Conservation (phyloP, 2,797 vertebrate genomes). For the Lithobates pipiens region DNA sequence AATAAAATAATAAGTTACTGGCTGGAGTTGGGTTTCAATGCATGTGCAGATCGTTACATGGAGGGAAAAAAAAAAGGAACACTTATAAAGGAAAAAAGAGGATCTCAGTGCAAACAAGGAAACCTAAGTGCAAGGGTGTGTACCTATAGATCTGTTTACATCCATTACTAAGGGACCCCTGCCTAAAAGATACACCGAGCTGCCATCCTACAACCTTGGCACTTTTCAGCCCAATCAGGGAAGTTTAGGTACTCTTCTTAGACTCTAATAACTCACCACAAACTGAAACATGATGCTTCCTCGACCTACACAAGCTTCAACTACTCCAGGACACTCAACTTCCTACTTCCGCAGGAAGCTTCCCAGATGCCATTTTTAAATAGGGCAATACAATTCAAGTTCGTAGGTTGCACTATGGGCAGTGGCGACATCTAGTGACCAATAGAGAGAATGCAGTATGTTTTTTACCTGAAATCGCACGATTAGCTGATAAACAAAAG, state of each 20-base stretch:
- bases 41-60: background rate
- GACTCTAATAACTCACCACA: slow-evolving; percentile 36
- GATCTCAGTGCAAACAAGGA: too few species aligned
- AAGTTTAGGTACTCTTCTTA: background rate
- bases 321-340: background rate
- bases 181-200: too few species aligned
- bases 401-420: background rate
- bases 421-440: background rate
- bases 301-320: background rate
- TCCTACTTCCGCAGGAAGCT: slow-evolving; percentile 31
- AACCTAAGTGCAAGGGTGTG: too few species aligned
- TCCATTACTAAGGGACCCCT: too few species aligned
- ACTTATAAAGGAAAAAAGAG: too few species aligned
- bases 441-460: background rate
- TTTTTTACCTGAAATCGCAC: too few species aligned
- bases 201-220: background rate
- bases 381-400: background rate
- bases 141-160: too few species aligned
- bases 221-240: background rate
- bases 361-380: slow-evolving; percentile 33
- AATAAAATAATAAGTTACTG: too few species aligned
- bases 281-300: slow-evolving; percentile 49
- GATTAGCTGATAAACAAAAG: too few species aligned
- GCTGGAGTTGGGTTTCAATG: background rate
- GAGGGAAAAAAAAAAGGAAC: too few species aligned